A percentile compares a stretch with the other conserved stretches of the same genome.
phyloP scores from a whole-genome alignment of 2,888 invertebrate genomes.

The Tribolium freemani region DNA sequence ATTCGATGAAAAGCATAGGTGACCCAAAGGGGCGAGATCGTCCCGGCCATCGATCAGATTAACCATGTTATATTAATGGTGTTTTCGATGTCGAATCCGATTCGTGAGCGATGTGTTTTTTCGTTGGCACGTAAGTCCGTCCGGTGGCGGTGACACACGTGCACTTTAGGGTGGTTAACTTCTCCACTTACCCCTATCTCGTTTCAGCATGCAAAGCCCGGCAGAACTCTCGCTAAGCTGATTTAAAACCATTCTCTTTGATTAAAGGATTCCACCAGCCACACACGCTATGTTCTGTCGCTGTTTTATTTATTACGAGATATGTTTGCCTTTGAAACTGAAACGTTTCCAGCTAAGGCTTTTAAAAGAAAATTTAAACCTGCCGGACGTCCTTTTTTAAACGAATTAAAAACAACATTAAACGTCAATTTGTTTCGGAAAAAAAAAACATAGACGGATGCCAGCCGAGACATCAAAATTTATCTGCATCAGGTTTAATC shows the following conservation, averaged over 20 bases:
- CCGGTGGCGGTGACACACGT: constrained; percentile 25
- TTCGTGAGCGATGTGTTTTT: not conserved
- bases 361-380: constrained; percentile 50
- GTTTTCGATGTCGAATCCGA: constrained; percentile 11
- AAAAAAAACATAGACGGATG: not conserved
- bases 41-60: constrained; percentile 11
- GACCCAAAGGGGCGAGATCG: constrained; percentile 5
- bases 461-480: constrained; percentile 15
- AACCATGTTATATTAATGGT: constrained; percentile 14
- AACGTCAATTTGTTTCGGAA: constrained; percentile 30
- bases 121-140: constrained; percentile 11
- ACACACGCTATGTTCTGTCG: constrained; percentile 51
- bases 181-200: constrained; percentile 43
- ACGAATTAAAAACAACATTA: constrained; percentile 30
- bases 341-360: constrained; percentile 52
- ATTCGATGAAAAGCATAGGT: constrained; percentile 18
- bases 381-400: constrained; percentile 11
- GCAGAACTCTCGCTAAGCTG: constrained; percentile 55
- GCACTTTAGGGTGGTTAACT: constrained; percentile 31
- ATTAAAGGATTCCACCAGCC: constrained; percentile 57
- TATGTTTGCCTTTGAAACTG: constrained; percentile 55
- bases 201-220: constrained; percentile 44
- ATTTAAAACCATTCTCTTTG: constrained; percentile 62
- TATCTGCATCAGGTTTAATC: constrained; percentile 35
- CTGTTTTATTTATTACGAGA: constrained; percentile 55